Evolutionary conservation across 2,113 vertebrate species (phyloP).

Genomic region (Crotalus helleri): DNA sequence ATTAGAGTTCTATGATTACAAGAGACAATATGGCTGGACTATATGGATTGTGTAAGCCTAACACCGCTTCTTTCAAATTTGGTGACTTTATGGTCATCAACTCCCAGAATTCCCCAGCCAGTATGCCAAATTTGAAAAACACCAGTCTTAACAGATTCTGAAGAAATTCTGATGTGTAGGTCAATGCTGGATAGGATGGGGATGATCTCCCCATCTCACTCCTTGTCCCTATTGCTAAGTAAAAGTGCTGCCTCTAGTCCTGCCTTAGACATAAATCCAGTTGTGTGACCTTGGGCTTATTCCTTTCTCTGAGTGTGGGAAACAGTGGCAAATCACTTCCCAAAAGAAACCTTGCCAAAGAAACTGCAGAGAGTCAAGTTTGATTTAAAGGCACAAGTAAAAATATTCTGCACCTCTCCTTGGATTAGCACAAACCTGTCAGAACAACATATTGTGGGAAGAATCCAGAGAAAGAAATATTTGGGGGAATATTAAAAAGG

Average conservation of each 20-base stretch:
- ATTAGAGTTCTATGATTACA: not conserved
- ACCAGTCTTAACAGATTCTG: not conserved
- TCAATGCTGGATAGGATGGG: not conserved
- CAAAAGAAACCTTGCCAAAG: not conserved
- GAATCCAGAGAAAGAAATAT: too few species aligned
- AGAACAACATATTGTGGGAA: not conserved
- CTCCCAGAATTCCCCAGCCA: not conserved
- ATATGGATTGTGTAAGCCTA: not conserved
- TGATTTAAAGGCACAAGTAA: not conserved
- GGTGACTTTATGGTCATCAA: not conserved
- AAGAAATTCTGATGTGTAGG: not conserved
- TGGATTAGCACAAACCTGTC: not conserved
- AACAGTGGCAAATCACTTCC: not conserved
- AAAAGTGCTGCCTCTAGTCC: not conserved
- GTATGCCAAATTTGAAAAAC: not conserved
- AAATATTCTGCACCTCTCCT: not conserved
- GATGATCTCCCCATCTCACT: not conserved
- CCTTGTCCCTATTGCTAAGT: not conserved
- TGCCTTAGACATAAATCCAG: not conserved
- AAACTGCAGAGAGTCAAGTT: not conserved
- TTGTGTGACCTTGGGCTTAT: too few species aligned
- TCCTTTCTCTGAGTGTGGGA: too few species aligned
- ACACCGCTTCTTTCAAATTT: not conserved
- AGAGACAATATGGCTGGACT: not conserved
- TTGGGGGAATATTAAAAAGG: too few species aligned